Evolutionary conservation across 2,113 vertebrate genomes (phyloP).

Genomic region (Chlorodrepanis virens): DNA sequence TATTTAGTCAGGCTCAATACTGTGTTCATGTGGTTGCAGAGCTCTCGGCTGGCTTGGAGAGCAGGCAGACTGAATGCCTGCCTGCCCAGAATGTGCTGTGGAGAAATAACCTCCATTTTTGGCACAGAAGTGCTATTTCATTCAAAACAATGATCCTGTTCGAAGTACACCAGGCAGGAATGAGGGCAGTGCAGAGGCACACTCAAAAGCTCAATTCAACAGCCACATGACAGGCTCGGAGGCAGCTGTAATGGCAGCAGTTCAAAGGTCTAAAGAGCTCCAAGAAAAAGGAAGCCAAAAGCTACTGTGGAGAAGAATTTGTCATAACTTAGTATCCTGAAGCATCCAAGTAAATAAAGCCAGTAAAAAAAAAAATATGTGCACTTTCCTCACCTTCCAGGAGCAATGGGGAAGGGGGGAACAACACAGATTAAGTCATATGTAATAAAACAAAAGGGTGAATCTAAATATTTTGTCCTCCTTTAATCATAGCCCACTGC

Average conservation of each 20-base stretch:
- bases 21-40: not conserved
- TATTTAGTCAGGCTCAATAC: conserved; percentile 4
- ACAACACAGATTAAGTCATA: not conserved
- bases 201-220: conserved; percentile 66
- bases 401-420: not conserved
- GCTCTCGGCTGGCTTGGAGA: not conserved
- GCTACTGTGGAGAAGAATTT: conserved; percentile 52
- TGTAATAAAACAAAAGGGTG: not conserved
- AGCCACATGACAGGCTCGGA: conserved; percentile 53
- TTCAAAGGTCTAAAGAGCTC: conserved; percentile 63
- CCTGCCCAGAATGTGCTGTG: conserved; percentile 25
- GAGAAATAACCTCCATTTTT: conserved; percentile 42
- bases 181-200: conserved; percentile 41
- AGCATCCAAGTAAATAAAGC: conserved; percentile 43
- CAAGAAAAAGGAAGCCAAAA: conserved; percentile 57
- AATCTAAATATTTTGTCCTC: not conserved
- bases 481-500: not conserved
- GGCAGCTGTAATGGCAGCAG: conserved; percentile 63
- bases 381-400: not conserved
- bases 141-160: conserved; percentile 63
- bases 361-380: not conserved
- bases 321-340: conserved; percentile 40
- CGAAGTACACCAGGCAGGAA: conserved; percentile 38
- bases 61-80: not conserved
- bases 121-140: conserved; percentile 58